Evolutionary conservation across 2,888 invertebrate species (phyloP).

Genomic region (Phyto melanocephala): DNA sequence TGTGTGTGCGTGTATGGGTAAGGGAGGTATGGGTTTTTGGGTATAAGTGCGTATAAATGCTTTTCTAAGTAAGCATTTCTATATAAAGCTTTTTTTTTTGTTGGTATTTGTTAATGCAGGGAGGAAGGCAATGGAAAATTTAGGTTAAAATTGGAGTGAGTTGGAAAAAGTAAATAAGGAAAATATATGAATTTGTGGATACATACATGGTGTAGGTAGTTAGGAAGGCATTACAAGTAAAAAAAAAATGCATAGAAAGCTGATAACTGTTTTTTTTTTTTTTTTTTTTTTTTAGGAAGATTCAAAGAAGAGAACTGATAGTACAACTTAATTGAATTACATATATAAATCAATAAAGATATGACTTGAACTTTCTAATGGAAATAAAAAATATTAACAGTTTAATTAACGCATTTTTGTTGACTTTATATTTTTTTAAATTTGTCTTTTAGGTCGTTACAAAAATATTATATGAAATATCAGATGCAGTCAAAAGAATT

Average conservation of each 20-base stretch:
- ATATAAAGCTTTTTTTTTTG: slow-evolving; percentile 42
- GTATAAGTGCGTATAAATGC: slow-evolving; percentile 54
- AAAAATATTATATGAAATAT: too few relatives aligned
- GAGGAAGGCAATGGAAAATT: slow-evolving; percentile 53
- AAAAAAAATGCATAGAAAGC: slow-evolving; percentile 16
- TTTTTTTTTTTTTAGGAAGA: neutral
- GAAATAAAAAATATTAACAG: neutral
- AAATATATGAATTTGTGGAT: slow-evolving; percentile 2
- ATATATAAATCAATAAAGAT: slow-evolving; percentile 20
- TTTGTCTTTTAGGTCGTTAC: too few relatives aligned
- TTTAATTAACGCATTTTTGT: too few relatives aligned
- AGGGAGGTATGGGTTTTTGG: neutral
- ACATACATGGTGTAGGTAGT: slow-evolving; percentile 1
- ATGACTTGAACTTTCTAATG: neutral
- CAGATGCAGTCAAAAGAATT: too few relatives aligned
- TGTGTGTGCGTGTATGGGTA: neutral
- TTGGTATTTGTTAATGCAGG: slow-evolving; percentile 35
- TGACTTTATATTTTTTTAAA: too few relatives aligned
- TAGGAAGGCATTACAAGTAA: neutral
- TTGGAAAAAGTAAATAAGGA: slow-evolving; percentile 22
- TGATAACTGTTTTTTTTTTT: neutral
- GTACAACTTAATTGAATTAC: slow-evolving; percentile 1
- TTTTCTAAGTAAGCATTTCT: slow-evolving; percentile 15
- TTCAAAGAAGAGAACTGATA: neutral
- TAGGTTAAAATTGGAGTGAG: slow-evolving; percentile 62